Evolutionary conservation across 2,888 invertebrate genomes (phyloP).

Genomic region (Criorhina ranunculi): DNA sequence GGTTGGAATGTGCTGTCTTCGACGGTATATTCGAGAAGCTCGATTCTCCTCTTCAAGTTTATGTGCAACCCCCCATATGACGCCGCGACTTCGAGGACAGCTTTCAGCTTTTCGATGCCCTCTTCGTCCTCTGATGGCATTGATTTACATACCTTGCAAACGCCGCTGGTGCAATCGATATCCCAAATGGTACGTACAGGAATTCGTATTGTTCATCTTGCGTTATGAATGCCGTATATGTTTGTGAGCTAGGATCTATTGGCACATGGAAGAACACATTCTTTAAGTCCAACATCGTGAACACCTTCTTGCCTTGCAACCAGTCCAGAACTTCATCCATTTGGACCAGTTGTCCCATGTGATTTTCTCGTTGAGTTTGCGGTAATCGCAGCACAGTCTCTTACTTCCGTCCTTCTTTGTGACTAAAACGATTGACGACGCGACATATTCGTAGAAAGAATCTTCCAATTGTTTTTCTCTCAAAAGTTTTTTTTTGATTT

Average conservation of each 20-base stretch:
- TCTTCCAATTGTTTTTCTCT: slow-evolving; percentile 16
- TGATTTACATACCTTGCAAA: slow-evolving; percentile 42
- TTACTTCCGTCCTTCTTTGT: slow-evolving; percentile 67
- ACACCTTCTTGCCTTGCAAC: slow-evolving; percentile 73
- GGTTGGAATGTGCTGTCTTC: too few species aligned
- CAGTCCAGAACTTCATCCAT: slow-evolving; percentile 71
- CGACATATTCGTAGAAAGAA: slow-evolving; percentile 16
- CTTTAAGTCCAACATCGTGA: slow-evolving; percentile 75
- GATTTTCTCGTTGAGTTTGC: slow-evolving; percentile 74
- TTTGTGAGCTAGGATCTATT: slow-evolving; percentile 71
- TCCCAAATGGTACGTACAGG: slow-evolving; percentile 74
- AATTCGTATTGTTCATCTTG: slow-evolving; percentile 77
- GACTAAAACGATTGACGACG: slow-evolving; percentile 53
- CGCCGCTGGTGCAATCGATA: slow-evolving; percentile 72
- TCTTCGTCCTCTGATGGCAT: too few species aligned
- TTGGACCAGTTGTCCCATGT: slow-evolving; percentile 73
- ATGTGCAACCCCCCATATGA: too few species aligned
- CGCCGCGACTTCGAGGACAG: too few species aligned
- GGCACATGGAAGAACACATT: slow-evolving; percentile 78
- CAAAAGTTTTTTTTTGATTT: slow-evolving; percentile 18
- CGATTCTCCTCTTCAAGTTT: too few species aligned
- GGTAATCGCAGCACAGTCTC: slow-evolving; percentile 74
- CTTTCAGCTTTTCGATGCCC: too few species aligned
- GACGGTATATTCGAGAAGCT: too few species aligned
- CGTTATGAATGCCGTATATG: slow-evolving; percentile 78